Conservation (phyloP, 2,888 invertebrate species). For the Acleris laterana region DNA sequence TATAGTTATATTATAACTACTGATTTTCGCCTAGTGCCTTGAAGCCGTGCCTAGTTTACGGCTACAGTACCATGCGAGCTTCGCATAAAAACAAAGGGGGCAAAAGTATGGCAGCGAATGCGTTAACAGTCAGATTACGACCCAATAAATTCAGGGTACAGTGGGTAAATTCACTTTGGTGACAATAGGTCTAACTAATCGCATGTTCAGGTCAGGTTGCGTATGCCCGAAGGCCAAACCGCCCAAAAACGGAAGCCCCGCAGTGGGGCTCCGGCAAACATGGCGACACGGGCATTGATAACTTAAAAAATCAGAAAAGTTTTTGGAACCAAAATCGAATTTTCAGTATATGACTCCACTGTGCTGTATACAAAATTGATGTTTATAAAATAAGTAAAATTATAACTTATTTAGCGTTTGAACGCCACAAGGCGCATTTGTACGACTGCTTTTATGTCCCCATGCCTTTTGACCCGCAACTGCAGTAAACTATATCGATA, state of each 20-base stretch:
- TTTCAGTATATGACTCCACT: background rate
- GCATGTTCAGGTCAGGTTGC: no score
- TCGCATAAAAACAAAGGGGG: no score
- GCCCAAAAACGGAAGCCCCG: no score
- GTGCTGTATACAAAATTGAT: slow-evolving; percentile 18
- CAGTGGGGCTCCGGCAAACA: no score
- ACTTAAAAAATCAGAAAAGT: background rate
- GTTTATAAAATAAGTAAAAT: slow-evolving; percentile 27
- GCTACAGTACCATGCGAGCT: no score
- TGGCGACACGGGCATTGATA: background rate
- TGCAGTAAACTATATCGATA: slow-evolving; percentile 62
- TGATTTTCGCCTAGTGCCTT: background rate
- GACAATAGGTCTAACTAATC: no score
- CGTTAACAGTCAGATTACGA: no score
- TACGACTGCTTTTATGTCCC: slow-evolving; percentile 62
- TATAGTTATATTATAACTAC: background rate
- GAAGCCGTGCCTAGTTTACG: no score
- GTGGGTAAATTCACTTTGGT: no score
- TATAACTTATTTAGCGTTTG: slow-evolving; percentile 31
- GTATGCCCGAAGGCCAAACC: no score
- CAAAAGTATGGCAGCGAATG: no score
- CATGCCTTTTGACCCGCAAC: slow-evolving; percentile 63
- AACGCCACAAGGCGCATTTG: slow-evolving; percentile 45
- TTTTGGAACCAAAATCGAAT: background rate
- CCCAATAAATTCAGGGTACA: no score